Evolutionary conservation across 2,888 invertebrate species (phyloP).

Genomic region (Acleris laterana): DNA sequence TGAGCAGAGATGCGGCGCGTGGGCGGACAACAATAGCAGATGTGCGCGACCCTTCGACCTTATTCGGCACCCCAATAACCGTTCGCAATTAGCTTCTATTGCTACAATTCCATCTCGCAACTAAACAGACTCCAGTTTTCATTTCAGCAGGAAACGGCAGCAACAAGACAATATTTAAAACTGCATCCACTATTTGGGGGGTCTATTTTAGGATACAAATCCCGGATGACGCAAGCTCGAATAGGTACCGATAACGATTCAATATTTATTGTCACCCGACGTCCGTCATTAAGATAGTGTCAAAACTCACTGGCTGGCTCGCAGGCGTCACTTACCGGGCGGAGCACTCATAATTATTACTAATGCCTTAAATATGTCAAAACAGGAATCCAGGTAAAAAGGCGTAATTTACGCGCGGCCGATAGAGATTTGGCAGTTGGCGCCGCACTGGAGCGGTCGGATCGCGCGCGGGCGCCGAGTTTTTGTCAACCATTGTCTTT

Average conservation of each 20-base stretch:
- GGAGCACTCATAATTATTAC: constrained; percentile 84
- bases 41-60: constrained; percentile 73
- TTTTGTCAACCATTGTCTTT: constrained; percentile 84
- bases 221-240: constrained; percentile 67
- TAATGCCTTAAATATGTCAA: constrained; percentile 85
- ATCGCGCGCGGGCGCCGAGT: constrained; percentile 79
- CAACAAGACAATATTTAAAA: constrained; percentile 27
- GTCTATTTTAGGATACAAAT: constrained; percentile 73
- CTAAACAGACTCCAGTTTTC: constrained; percentile 20
- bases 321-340: constrained; percentile 68
- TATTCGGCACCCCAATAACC: constrained; percentile 61
- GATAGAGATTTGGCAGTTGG: constrained; percentile 85
- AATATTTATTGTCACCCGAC: constrained; percentile 83
- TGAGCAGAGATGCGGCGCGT: constrained; percentile 64
- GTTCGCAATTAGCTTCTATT: constrained; percentile 68
- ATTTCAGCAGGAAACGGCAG: constrained; percentile 30
- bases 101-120: constrained; percentile 39
- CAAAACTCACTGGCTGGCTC: constrained; percentile 78
- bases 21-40: constrained; percentile 78
- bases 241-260: constrained; percentile 80
- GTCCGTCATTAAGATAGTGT: constrained; percentile 84
- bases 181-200: constrained; percentile 64
- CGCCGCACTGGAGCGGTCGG: constrained; percentile 67
- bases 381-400: constrained; percentile 85
- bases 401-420: constrained; percentile 83